Evolutionary conservation across 23 tunicate species (phyloP).

Genomic region (Ascidia mentula): DNA sequence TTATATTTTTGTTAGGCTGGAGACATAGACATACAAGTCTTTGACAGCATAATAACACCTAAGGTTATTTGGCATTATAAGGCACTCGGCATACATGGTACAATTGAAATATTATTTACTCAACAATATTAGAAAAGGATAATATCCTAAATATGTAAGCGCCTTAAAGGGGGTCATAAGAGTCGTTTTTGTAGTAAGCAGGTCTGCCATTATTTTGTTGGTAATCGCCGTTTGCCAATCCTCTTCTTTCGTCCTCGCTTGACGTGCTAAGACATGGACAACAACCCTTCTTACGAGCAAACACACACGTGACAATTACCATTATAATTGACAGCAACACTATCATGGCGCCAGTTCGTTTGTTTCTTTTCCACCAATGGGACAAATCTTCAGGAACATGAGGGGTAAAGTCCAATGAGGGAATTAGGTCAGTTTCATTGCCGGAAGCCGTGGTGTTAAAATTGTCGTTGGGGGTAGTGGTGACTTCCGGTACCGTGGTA

Average conservation of each 20-base stretch:
- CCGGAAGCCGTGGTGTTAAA: background rate
- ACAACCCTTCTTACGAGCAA: background rate
- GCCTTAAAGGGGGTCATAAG: background rate
- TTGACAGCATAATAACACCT: too few relatives aligned
- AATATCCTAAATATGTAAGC: background rate
- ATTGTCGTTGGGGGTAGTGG: background rate
- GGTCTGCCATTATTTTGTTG: slow-evolving; percentile 2
- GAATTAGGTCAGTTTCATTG: background rate
- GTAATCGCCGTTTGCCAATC: background rate
- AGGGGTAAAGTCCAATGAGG: background rate
- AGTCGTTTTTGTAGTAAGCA: slow-evolving; percentile 9
- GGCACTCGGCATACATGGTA: too few relatives aligned
- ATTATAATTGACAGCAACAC: background rate
- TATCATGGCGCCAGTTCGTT: background rate
- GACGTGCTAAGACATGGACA: background rate
- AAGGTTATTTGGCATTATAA: too few relatives aligned
- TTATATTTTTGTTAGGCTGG: too few relatives aligned
- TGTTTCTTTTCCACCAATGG: background rate
- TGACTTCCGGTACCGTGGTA: background rate
- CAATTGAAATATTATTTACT: too few relatives aligned
- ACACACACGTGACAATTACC: background rate
- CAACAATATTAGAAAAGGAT: too few relatives aligned
- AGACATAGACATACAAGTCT: too few relatives aligned
- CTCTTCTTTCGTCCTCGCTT: background rate
- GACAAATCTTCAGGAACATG: background rate